Base-by-base conservation (phyloP, 2,888 invertebrate genomes). In the Argyresthia goedartella region DNA sequence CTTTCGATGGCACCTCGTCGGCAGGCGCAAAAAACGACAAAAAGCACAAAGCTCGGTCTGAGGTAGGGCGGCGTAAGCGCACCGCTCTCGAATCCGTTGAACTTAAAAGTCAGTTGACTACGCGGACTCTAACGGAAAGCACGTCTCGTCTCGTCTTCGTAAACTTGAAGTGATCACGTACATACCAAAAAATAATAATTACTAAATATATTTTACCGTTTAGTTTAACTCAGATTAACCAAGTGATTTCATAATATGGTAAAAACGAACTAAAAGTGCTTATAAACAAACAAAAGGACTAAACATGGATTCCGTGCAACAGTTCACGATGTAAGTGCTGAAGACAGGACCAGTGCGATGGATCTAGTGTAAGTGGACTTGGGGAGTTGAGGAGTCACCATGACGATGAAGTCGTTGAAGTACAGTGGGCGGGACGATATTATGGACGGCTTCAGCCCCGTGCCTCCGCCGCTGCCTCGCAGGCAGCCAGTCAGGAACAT, bases 381-480 rank as follows among this genome's bases (percentile, higher is more conserved):
- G 57, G 60, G 61, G 58, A 54, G 51, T 47, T 55, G 55, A 54
- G 61, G 60, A 25, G 51, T 55, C 66, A 78, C 74, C 71, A 91
- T 91, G 90, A 87, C 87, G 87, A 90, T 89, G 89, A 88, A 85
- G 86, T 89, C 88, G 87, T 75, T 85, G 70, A 86, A 85, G 66
- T 87, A 87, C 74, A 79, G 85, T 71, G 87, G 86, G 71, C 74
- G 87, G 72, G 87, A 86, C 59, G 87, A 87, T 53, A 86, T 84
- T 80, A 86, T 87, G 86, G 87, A 86, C 63, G 86, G 85, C 44
- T 86, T 86, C 71, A 86, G 87, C 63, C 87, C 89, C 51, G 89
- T 90, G 57, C 88, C 90, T 60, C 90, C 90, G 60, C 90, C 90
- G 57, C 88, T 90, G 60, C 86, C 90, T 57, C 88, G 90, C 55